phyloP scores from a whole-genome alignment of 2,797 vertebrate genomes.

The Rhinella marina region DNA sequence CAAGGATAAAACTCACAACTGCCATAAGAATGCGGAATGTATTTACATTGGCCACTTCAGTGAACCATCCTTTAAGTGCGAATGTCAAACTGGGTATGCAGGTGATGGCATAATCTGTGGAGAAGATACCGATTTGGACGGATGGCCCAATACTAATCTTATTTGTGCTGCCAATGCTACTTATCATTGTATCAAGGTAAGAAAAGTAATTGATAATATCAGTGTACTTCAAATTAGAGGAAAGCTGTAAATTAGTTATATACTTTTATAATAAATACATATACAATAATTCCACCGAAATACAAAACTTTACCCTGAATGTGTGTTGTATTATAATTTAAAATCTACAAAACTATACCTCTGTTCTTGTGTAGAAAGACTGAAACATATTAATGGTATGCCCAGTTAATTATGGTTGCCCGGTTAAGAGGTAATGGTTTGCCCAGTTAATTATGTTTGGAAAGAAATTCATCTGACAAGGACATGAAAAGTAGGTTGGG shows the following conservation, averaged over 20 bases:
- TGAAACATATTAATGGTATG: too few species aligned
- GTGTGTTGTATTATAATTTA: background rate
- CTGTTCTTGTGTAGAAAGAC: background rate
- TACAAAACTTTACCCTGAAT: background rate
- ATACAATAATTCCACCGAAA: too few species aligned
- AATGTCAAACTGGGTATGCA: conserved; percentile 94
- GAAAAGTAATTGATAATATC: background rate
- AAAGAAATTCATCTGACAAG: too few species aligned
- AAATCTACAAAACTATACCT: background rate
- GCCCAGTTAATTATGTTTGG: background rate
- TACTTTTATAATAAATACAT: background rate
- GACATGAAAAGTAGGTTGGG: too few species aligned
- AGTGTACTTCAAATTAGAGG: background rate
- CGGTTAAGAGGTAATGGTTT: too few species aligned
- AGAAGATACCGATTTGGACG: conserved; percentile 96
- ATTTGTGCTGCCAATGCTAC: conserved; percentile 91
- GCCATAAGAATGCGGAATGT: conserved; percentile 90
- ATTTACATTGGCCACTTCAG: conserved; percentile 96
- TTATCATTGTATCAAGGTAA: conserved; percentile 93
- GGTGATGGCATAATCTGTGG: conserved; percentile 94
- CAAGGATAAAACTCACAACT: conserved; percentile 91
- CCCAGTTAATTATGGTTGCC: background rate
- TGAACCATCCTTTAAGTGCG: conserved; percentile 97
- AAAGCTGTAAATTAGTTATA: background rate
- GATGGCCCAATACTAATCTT: conserved; percentile 97